phyloP scores from a whole-genome alignment of 2,888 invertebrate species.

The Microctonus hyperodae region DNA sequence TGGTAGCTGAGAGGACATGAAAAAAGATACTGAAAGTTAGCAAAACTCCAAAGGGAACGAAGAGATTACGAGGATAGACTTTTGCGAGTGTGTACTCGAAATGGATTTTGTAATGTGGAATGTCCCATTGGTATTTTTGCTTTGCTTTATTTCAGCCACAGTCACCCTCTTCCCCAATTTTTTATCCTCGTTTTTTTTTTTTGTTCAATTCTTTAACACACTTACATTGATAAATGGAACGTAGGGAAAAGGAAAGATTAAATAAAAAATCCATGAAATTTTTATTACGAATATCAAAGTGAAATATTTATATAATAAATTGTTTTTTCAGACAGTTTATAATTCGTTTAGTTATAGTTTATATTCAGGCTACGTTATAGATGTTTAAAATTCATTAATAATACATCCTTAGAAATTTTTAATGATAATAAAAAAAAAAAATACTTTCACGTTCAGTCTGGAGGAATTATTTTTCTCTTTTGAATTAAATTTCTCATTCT shows the following conservation, averaged over 20 bases:
- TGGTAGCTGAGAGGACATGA: not conserved
- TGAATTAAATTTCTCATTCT: too few species aligned
- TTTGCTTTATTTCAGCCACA: not conserved
- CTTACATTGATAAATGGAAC: not conserved
- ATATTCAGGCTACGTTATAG: too few species aligned
- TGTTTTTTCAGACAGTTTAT: too few species aligned
- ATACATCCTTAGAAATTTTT: too few species aligned
- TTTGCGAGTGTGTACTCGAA: constrained; percentile 16
- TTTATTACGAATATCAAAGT: constrained; percentile 42
- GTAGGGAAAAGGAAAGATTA: constrained; percentile 2
- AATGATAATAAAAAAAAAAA: too few species aligned
- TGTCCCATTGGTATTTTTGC: constrained; percentile 7
- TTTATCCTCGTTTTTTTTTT: not conserved
- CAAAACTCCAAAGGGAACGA: constrained; percentile 12
- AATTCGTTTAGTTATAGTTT: too few species aligned
- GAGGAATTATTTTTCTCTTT: too few species aligned
- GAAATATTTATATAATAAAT: not conserved
- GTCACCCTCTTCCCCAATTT: not conserved
- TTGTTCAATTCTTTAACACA: not conserved
- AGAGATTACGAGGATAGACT: constrained; percentile 26
- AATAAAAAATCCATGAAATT: constrained; percentile 47
- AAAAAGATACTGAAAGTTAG: constrained; percentile 24
- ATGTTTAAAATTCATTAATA: too few species aligned
- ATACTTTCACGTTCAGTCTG: too few species aligned
- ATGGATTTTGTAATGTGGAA: constrained; percentile 21